Evolutionary conservation across 2,888 invertebrate species (phyloP), one percentile per base, ranked within the genome.

Genomic region (Eilema sororculum): DNA sequence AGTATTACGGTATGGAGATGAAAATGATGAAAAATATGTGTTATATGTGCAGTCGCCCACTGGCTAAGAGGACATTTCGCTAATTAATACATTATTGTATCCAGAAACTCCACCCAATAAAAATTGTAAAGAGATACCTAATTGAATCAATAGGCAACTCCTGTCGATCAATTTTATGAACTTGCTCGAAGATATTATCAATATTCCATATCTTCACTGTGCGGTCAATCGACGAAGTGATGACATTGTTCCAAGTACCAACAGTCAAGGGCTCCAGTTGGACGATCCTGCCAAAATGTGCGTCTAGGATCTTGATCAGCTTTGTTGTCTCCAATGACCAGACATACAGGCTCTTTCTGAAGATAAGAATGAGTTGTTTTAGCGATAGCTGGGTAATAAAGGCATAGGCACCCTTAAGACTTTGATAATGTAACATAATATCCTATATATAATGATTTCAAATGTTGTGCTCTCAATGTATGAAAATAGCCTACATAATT

Each of bases 171-270:
- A 99, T 99, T 58, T 98, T 98, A 87, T 99, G 99, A 0, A 99
- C 99, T 91, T 99, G 99, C 88, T 99, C 99, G 86, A 99, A 99
- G 78, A 99, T 99, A 90, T 99, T 99, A 90, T 99, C 99, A 70
- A 99, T 99, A 90, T 99, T 99, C 99, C 99, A 99, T 6, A 99
- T 99, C 96, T 99, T 99, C 10, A 99, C 99, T 0, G 99, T 99
- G 73, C 99, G 96, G 91, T 99, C 99, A 65, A 99, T 99, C 0
- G 99, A 99, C 0, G 99, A 99, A 0, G 99, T 99, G 64, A 99
- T 98, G 8, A 99, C 97, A 89, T 98, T 98, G 89, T 98, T 98
- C 98, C 98, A 98, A 77, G 97, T 97, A 0, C 98, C 98, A 22
- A 98, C 97, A 0, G 98, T 98, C 57, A 99, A 93, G 0, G 99